A percentile compares a stretch with the other conserved stretches of the same genome.
These are phyloP conservation scores for Diogma glabrata DNA, from an alignment of 2,888 invertebrate species.

Conservation along the genomic window DNA sequence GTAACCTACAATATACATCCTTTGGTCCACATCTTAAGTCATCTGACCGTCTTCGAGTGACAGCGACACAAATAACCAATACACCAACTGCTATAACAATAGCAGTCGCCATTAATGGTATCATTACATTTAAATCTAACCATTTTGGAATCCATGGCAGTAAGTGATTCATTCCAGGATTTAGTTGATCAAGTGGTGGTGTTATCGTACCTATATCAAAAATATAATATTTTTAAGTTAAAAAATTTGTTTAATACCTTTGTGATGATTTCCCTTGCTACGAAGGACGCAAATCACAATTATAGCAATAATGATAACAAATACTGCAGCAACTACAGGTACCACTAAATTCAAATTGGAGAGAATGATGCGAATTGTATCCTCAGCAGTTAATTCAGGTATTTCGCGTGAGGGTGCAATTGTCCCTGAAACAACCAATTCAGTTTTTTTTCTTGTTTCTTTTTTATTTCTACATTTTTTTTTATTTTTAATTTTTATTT, in stretches of 20 bases:
- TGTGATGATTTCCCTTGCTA: conserved; percentile 71
- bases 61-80: conserved; percentile 79
- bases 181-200: conserved; percentile 51
- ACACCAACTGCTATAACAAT: conserved; percentile 84
- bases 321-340: conserved; percentile 80
- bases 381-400: conserved; percentile 63
- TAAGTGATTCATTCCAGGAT: conserved; percentile 37
- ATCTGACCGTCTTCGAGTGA: conserved; percentile 68
- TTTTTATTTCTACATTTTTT: conserved; percentile 13
- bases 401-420: conserved; percentile 83
- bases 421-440: conserved; percentile 73
- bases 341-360: conserved; percentile 88
- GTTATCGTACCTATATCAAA: conserved; percentile 62
- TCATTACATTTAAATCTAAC: conserved; percentile 82
- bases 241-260: conserved; percentile 51
- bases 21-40: conserved; percentile 72
- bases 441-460: conserved; percentile 13
- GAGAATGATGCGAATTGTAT: conserved; percentile 76
- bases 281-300: conserved; percentile 86
- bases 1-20: conserved; percentile 66
- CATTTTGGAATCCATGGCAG: conserved; percentile 73
- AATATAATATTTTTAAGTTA: conserved; percentile 28
- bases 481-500: not conserved
- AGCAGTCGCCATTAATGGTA: conserved; percentile 79
- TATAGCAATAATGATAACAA: conserved; percentile 87